A percentile compares a stretch with the other conserved stretches of the same genome.
Conservation (phyloP, 1,140 invertebrate genomes). For the Drosophila bipectinata region DNA sequence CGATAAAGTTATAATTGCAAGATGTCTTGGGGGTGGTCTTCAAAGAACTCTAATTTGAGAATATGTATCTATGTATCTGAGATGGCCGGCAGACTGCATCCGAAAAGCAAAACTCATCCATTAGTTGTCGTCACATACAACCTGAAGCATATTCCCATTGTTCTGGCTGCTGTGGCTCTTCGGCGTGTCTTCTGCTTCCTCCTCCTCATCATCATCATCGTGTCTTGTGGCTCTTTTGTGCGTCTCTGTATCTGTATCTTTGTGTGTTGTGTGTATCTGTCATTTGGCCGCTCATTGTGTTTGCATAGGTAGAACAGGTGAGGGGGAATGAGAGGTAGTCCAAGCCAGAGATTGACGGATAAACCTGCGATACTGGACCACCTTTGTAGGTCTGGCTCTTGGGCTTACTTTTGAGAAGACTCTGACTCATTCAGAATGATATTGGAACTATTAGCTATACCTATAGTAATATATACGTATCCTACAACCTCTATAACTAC, state of each 20-base stretch:
- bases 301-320: conserved; percentile 36
- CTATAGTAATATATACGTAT: no score
- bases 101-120: conserved; percentile 44
- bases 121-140: conserved; percentile 40
- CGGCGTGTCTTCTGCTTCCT: conserved; percentile 15
- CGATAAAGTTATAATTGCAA: conserved; percentile 1
- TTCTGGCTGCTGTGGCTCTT: conserved; percentile 23
- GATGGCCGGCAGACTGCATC: no score
- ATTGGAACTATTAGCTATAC: no score
- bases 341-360: conserved; percentile 45
- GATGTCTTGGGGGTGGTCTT: not conserved
- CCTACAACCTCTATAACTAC: not conserved
- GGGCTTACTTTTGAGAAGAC: no score
- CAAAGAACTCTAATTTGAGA: not conserved
- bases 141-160: conserved; percentile 42
- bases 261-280: conserved; percentile 51
- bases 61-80: conserved; percentile 2
- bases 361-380: conserved; percentile 43
- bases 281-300: conserved; percentile 59
- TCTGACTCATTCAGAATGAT: no score
- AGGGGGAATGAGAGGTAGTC: conserved; percentile 7
- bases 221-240: conserved; percentile 41
- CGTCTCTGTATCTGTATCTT: not conserved
- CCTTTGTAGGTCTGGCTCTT: conserved; percentile 39
- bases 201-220: conserved; percentile 12